Conservation (phyloP, 2,797 vertebrate species). For the Chanos chanos region DNA sequence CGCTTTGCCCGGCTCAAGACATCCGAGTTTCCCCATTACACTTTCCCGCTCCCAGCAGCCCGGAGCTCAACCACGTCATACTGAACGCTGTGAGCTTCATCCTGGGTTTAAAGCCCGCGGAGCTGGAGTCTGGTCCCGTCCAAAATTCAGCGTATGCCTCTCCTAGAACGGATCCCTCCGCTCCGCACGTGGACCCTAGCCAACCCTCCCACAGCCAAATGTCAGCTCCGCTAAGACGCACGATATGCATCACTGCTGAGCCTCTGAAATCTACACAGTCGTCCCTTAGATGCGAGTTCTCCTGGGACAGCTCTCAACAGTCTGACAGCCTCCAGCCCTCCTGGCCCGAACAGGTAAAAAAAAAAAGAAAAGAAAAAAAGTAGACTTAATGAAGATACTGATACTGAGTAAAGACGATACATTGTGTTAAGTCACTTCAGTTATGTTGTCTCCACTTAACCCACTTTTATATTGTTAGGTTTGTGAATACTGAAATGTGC, state of each 20-base stretch:
- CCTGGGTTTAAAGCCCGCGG: neutral
- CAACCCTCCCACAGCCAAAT: neutral
- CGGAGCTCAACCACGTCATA: neutral
- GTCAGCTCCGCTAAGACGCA: too few species aligned
- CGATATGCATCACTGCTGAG: too few species aligned
- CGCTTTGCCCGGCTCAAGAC: neutral
- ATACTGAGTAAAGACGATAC: too few species aligned
- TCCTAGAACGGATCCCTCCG: neutral
- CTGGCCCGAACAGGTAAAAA: neutral
- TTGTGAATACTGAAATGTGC: too few species aligned
- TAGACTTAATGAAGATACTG: too few species aligned
- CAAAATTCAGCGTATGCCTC: neutral
- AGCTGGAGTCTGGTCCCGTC: neutral
- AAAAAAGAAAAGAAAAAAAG: too few species aligned
- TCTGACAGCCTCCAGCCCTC: neutral
- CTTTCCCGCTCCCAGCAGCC: neutral
- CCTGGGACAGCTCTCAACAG: neutral
- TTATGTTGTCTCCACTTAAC: too few species aligned
- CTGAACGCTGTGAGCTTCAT: slow-evolving; percentile 5
- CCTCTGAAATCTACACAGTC: too few species aligned
- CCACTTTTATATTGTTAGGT: too few species aligned
- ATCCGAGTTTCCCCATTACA: neutral
- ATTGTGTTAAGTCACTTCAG: too few species aligned
- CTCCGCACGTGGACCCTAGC: neutral
- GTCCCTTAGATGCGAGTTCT: too few species aligned